Conservation (phyloP, 2,888 invertebrate genomes). For the Tachina grossa region DNA sequence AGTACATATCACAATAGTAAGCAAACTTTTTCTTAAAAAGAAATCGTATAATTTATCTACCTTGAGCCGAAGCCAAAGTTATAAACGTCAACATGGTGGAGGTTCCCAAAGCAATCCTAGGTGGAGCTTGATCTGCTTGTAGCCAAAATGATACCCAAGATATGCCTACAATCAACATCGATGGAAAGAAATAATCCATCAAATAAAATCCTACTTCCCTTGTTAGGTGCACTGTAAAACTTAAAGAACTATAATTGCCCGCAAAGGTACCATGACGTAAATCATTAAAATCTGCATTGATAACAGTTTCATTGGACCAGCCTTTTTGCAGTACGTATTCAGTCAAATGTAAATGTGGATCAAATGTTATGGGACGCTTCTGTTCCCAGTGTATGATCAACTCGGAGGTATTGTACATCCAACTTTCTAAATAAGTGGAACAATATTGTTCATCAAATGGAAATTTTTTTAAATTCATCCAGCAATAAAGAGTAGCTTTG, state of each 20-base stretch:
- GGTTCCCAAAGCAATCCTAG: slow-evolving; percentile 91
- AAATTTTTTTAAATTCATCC: slow-evolving; percentile 93
- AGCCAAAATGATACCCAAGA: slow-evolving; percentile 96
- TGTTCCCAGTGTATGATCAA: slow-evolving; percentile 90
- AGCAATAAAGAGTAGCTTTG: slow-evolving; percentile 92
- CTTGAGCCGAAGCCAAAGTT: slow-evolving; percentile 92
- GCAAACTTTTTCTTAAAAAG: not conserved
- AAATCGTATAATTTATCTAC: slow-evolving; percentile 63
- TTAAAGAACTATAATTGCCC: slow-evolving; percentile 91
- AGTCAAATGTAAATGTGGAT: slow-evolving; percentile 90
- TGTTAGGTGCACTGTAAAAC: slow-evolving; percentile 90
- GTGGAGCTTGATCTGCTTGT: slow-evolving; percentile 92
- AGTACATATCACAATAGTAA: no score
- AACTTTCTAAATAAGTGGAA: slow-evolving; percentile 91
- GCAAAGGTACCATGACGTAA: slow-evolving; percentile 89
- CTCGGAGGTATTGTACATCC: slow-evolving; percentile 92
- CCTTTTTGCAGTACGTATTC: slow-evolving; percentile 89
- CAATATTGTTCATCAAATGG: slow-evolving; percentile 94
- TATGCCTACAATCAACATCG: slow-evolving; percentile 92
- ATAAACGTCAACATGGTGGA: slow-evolving; percentile 94
- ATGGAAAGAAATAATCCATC: slow-evolving; percentile 94
- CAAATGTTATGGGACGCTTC: slow-evolving; percentile 88
- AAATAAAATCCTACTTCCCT: slow-evolving; percentile 93
- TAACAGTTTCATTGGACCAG: slow-evolving; percentile 88
- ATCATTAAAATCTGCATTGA: slow-evolving; percentile 87